Evolutionary conservation across 2,888 invertebrate species (phyloP).

Genomic region (Germaria angustata): DNA sequence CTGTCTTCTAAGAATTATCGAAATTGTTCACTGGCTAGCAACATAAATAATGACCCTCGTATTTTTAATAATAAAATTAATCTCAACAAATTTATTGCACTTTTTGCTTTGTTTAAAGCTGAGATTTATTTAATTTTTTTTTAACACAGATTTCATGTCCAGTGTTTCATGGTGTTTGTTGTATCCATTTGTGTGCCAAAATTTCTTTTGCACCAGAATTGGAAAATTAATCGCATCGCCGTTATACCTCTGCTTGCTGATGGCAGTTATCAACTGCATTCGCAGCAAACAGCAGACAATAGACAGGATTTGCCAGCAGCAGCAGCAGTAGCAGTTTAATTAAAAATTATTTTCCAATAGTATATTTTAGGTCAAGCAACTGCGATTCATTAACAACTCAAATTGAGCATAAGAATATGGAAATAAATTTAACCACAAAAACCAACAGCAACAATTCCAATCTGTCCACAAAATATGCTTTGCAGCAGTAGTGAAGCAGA

Average conservation of each 20-base stretch:
- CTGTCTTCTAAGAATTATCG: too few relatives aligned
- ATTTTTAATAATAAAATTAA: neutral
- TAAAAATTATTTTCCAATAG: conserved; percentile 13
- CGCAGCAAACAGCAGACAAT: too few relatives aligned
- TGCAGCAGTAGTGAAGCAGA: conserved; percentile 3
- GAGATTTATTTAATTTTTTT: neutral
- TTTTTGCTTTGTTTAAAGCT: neutral
- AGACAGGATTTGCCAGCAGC: neutral
- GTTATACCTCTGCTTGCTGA: too few relatives aligned
- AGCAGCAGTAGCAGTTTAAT: neutral
- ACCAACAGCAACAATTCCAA: neutral
- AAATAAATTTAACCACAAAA: neutral
- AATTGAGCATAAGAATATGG: neutral
- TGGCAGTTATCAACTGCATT: neutral
- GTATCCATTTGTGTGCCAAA: neutral
- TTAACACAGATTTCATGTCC: neutral
- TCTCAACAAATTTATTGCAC: neutral
- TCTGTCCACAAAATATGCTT: neutral
- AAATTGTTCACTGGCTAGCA: too few relatives aligned
- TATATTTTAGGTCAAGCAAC: conserved; percentile 51
- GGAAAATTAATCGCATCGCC: too few relatives aligned
- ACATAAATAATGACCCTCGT: neutral
- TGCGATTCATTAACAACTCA: conserved; percentile 8
- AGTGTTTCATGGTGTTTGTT: neutral
- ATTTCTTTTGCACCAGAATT: neutral